Evolutionary conservation across 2,113 vertebrate genomes (phyloP).

Genomic region (Deroptyus accipitrinus): DNA sequence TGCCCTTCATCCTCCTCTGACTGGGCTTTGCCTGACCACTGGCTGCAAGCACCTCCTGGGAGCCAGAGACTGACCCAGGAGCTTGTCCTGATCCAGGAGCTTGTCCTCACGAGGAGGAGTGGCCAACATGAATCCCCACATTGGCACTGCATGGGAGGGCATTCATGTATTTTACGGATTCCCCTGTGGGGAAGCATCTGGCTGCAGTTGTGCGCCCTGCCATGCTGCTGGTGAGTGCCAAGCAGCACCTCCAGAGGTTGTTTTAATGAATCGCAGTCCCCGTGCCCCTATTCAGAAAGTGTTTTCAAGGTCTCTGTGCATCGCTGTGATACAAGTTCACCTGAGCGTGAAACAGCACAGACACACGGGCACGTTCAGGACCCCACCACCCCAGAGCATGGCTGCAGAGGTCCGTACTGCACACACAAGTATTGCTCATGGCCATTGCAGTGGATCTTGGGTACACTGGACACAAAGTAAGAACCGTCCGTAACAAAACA

Average conservation of each 20-base stretch:
- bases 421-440: not conserved
- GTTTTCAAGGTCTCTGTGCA: not conserved
- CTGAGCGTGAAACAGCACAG: not conserved
- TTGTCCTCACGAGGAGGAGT: not conserved
- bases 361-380: not conserved
- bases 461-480: constrained; percentile 49
- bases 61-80: not conserved
- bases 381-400: not conserved
- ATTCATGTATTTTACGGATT: not conserved
- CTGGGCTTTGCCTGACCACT: not conserved
- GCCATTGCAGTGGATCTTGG: not conserved
- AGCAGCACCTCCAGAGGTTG: constrained; percentile 42
- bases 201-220: not conserved
- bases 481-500: constrained; percentile 49
- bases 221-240: not conserved
- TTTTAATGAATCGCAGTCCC: constrained; percentile 68
- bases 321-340: not conserved
- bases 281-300: not conserved
- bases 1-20: not conserved
- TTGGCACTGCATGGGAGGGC: accelerated
- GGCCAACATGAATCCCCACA: accelerated
- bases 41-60: not conserved
- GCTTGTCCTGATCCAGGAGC: not conserved
- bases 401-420: constrained; percentile 8
- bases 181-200: not conserved